Evolutionary conservation across 2,113 vertebrate species (phyloP), one percentile per base, ranked within the genome.

Genomic region (Oryzias javanicus): DNA sequence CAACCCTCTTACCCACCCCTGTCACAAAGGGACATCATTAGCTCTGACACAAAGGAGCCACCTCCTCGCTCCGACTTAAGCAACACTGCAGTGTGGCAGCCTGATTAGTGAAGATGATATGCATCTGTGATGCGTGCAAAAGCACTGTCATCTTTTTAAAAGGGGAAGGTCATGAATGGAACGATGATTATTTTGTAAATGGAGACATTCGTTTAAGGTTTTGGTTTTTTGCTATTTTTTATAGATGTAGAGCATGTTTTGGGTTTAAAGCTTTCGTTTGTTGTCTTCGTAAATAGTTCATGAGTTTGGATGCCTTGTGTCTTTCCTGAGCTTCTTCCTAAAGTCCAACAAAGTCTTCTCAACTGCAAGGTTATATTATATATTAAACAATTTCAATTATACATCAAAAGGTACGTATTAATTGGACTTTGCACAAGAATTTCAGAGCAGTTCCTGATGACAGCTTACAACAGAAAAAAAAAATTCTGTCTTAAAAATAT

Each of bases 21-120:
- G 66, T 78, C 82, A 88, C 84, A 90, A 90, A 90, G 82, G 82
- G 85, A 90, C 86, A 79, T 91, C 90, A 92, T 92, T 92, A 93
- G 85, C 84, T 77, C 58, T 2, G 5, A 67, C 86, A 91, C 90
- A 92, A 92, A 88, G 71, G 79, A 81, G 72, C 57, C 64, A 69
- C 78, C 64, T 51, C 62, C 86, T 82, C 82, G 46, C 74, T 47
- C 77, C 74, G 53, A 87, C 85, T 88, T 83, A 80, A 80, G 76
- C 70, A 79, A 83, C 80, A 52, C 54, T 1, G 63, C 80, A 88
- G 87, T 87, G 81, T 78, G 71, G 62, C 70, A 84, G 73, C 25
- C 14, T 85, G 86, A 90, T 90, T 86, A 86, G 84, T 44, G 57
- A 55, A 84, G 84, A 90, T 84, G 66, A 90, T 84, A 82, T 84